These are phyloP conservation scores for Austrolebias charrua DNA, from an alignment of 2,797 vertebrate species.

Conservation along the genomic window DNA sequence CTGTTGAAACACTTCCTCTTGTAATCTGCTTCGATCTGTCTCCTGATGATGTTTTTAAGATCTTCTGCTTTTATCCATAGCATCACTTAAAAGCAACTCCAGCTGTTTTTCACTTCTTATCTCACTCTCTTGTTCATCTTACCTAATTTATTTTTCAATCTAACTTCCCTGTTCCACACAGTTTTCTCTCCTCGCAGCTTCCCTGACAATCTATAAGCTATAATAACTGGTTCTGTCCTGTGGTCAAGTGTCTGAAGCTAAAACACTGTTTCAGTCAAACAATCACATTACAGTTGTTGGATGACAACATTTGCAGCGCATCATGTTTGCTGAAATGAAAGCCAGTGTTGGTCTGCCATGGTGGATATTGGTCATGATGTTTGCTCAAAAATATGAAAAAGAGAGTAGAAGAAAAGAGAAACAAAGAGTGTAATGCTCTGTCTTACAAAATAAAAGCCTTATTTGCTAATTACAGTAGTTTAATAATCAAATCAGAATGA, in stretches of 20 bases:
- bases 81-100: conserved; percentile 6
- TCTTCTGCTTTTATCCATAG: conserved; percentile 22
- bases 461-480: conserved; percentile 54
- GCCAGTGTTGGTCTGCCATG: conserved; percentile 15
- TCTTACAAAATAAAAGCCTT: conserved; percentile 35
- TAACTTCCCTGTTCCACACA: neutral
- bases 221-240: conserved; percentile 24
- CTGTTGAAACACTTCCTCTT: conserved; percentile 21
- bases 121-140: neutral
- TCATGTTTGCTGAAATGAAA: conserved; percentile 21
- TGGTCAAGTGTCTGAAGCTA: conserved; percentile 9
- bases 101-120: conserved; percentile 12
- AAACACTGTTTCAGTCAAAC: conserved; percentile 21
- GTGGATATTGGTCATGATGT: conserved; percentile 1
- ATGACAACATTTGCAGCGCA: conserved; percentile 9
- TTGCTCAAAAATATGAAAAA: neutral
- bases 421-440: too few species aligned
- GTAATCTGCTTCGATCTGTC: conserved; percentile 18
- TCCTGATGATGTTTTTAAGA: conserved; percentile 16
- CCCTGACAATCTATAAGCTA: neutral
- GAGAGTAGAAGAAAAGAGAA: neutral
- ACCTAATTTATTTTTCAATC: conserved; percentile 8
- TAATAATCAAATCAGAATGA: conserved; percentile 37
- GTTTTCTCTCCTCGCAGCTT: conserved; percentile 11
- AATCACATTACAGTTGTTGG: conserved; percentile 40